Conservation (phyloP, 2,888 invertebrate genomes). For the Thecocarcelia acutangulata region DNA sequence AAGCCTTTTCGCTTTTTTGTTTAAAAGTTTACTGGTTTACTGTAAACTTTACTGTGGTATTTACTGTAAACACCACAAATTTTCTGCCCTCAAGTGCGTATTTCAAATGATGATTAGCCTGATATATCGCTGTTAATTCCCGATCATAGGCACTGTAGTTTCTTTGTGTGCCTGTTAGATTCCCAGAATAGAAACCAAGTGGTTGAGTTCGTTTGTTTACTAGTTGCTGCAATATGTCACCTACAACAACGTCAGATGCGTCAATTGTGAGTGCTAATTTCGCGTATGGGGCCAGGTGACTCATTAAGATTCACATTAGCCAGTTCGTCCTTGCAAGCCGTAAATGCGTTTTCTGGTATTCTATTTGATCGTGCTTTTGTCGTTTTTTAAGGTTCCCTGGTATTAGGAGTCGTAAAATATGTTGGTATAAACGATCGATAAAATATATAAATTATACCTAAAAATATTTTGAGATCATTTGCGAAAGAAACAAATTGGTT, state of each 20-base stretch:
- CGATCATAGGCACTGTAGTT: conserved; percentile 7
- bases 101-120: too few species aligned
- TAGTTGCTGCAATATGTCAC: conserved; percentile 60
- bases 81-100: too few species aligned
- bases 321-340: conserved; percentile 50
- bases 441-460: conserved; percentile 17
- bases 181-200: neutral
- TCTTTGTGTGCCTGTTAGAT: neutral
- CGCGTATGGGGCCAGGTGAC: conserved; percentile 51
- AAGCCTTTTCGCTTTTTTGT: too few species aligned
- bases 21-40: too few species aligned
- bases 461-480: conserved; percentile 1
- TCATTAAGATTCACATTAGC: conserved; percentile 46
- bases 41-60: too few species aligned
- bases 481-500: neutral
- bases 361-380: conserved; percentile 54
- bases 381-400: conserved; percentile 62
- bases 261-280: conserved; percentile 44
- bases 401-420: neutral
- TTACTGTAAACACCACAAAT: too few species aligned
- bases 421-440: conserved; percentile 31
- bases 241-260: conserved; percentile 48
- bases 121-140: neutral
- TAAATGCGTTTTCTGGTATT: conserved; percentile 50
- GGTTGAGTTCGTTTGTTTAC: neutral